phyloP scores from a whole-genome alignment of 2,888 invertebrate genomes.

The Apodemia zela region DNA sequence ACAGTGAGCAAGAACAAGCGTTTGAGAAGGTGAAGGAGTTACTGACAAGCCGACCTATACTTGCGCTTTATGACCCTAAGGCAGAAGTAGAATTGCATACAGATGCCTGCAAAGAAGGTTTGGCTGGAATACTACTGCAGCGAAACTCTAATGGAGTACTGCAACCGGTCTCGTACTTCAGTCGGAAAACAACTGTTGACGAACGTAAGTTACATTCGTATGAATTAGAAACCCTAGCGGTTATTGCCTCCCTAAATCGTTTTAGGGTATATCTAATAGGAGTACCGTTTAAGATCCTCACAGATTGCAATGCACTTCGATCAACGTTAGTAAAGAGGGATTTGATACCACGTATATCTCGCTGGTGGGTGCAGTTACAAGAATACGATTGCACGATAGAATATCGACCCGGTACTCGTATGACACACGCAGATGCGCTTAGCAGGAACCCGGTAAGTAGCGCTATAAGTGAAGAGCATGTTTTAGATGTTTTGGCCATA shows the following conservation, averaged over 20 bases:
- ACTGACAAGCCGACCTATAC: constrained; percentile 31
- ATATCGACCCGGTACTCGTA: constrained; percentile 24
- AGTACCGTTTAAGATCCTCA: background rate
- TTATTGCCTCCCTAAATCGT: constrained; percentile 27
- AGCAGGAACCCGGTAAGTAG: no score
- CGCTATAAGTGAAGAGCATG: no score
- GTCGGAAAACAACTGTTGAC: no score
- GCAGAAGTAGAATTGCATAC: constrained; percentile 28
- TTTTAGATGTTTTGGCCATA: no score
- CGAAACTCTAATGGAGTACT: no score
- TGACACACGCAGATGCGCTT: no score
- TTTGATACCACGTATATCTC: constrained; percentile 31
- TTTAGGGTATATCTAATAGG: constrained; percentile 33
- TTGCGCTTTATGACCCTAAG: constrained; percentile 31
- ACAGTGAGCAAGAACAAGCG: no score
- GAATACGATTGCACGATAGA: constrained; percentile 32
- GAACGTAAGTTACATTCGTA: background rate
- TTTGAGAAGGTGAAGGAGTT: no score
- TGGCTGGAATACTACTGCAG: constrained; percentile 23
- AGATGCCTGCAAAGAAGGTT: no score
- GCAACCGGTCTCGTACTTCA: no score
- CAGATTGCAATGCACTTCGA: no score
- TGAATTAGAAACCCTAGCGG: constrained; percentile 31
- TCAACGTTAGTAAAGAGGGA: constrained; percentile 23
- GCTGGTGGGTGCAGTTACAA: constrained; percentile 33